These are phyloP conservation scores for Nothocercus nigrocapillus DNA, from an alignment of 2,113 vertebrate genomes.

Conservation along the genomic window DNA sequence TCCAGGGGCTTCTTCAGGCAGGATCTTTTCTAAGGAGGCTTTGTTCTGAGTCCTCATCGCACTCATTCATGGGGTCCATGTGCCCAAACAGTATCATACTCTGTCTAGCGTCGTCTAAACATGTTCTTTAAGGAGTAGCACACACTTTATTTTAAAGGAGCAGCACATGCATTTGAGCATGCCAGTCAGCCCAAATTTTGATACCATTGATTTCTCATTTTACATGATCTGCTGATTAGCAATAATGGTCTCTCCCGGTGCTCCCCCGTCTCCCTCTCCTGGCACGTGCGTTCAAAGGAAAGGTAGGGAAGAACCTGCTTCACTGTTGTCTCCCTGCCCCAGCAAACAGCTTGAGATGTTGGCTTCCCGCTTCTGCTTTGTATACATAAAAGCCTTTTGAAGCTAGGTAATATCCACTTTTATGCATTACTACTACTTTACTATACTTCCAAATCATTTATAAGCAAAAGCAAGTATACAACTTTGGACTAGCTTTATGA, in stretches of 20 bases:
- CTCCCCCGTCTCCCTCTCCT: not conserved
- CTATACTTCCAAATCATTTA: not conserved
- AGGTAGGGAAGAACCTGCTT: not conserved
- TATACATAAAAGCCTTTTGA: not conserved
- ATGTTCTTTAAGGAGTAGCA: not conserved
- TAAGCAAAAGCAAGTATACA: not conserved
- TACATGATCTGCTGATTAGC: not conserved
- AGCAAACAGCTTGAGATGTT: not conserved
- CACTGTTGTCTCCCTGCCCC: rapidly evolving
- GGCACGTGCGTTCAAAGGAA: not conserved
- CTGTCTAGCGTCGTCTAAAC: not conserved
- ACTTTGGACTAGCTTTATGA: not conserved
- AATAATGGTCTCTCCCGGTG: not conserved
- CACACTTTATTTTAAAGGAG: too few relatives aligned
- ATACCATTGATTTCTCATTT: not conserved
- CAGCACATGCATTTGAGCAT: not conserved
- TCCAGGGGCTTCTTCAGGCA: not conserved
- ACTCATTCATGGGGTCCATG: not conserved
- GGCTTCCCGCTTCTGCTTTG: not conserved
- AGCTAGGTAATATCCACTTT: not conserved
- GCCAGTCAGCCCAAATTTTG: not conserved
- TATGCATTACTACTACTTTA: not conserved
- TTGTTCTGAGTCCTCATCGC: not conserved
- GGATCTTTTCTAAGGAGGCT: not conserved
- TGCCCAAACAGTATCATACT: not conserved